These are phyloP conservation scores for Tragelaphus oryx DNA, from an alignment of 2,797 vertebrate species.

Conservation along the genomic window DNA sequence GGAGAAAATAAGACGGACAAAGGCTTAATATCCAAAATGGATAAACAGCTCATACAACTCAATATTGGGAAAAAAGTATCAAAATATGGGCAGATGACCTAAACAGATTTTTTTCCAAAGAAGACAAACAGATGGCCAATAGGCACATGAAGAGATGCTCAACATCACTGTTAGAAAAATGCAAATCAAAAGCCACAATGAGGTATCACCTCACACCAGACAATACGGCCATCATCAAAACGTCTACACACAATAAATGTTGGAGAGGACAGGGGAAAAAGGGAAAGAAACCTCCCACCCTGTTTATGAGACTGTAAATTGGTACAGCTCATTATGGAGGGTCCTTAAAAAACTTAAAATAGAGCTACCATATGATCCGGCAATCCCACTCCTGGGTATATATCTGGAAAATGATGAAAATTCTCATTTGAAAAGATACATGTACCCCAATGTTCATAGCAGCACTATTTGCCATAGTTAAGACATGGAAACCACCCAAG, in stretches of 20 bases:
- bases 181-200: not conserved
- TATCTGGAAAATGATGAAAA: not conserved
- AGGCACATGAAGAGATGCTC: not conserved
- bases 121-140: not conserved
- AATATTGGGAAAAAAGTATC: not conserved
- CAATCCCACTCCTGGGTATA: not conserved
- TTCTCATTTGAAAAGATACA: not conserved
- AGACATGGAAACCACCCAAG: not conserved
- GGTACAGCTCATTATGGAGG: not conserved
- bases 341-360: not conserved
- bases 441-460: not conserved
- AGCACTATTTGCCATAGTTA: not conserved
- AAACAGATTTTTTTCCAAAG: not conserved
- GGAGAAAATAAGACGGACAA: not conserved
- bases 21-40: not conserved
- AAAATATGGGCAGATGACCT: not conserved
- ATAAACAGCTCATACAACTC: not conserved
- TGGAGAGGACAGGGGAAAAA: not conserved
- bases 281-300: not conserved
- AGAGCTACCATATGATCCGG: not conserved
- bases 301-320: not conserved
- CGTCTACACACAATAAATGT: not conserved
- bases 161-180: not conserved
- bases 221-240: not conserved
- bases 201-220: not conserved